A percentile compares a stretch with the other conserved stretches of the same genome.
Conservation (phyloP, 1,140 invertebrate genomes). For the Tetranychus cinnabarinus region DNA sequence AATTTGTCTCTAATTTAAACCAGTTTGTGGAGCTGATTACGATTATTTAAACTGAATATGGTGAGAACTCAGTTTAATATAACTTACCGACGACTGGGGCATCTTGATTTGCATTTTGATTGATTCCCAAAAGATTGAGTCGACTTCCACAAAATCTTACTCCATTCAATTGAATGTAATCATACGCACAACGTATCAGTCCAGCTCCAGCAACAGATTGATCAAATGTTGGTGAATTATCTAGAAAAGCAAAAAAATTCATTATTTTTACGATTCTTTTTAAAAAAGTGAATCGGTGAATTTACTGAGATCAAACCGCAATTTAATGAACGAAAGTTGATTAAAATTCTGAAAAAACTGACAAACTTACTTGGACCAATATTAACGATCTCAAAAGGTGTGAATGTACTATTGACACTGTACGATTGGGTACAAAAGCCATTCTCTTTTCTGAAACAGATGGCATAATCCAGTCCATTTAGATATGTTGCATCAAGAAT, state of each 20-base stretch:
- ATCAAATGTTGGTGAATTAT: background rate
- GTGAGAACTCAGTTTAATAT: background rate
- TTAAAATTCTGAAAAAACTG: background rate
- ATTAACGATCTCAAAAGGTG: constrained; percentile 1
- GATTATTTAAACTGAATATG: too few relatives aligned
- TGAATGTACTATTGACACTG: background rate
- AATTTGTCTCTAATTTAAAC: too few relatives aligned
- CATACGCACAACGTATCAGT: background rate
- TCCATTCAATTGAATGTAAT: constrained; percentile 4
- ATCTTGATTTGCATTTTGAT: constrained; percentile 24
- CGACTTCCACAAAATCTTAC: constrained; percentile 1
- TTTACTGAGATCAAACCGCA: background rate
- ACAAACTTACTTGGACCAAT: background rate
- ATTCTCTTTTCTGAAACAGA: constrained; percentile 15
- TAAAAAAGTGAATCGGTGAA: background rate
- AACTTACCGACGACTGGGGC: constrained; percentile 49
- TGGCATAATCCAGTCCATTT: constrained; percentile 29
- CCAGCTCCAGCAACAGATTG: background rate
- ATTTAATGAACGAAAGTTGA: background rate
- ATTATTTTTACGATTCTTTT: background rate
- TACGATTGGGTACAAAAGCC: constrained; percentile 26
- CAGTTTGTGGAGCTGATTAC: too few relatives aligned
- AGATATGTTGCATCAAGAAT: constrained; percentile 16
- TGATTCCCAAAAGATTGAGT: background rate
- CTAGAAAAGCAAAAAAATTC: background rate